A percentile compares a stretch with the other conserved stretches of the same genome.
Evolutionary conservation across 2,888 invertebrate species (phyloP).

Genomic region (Eledone cirrhosa): DNA sequence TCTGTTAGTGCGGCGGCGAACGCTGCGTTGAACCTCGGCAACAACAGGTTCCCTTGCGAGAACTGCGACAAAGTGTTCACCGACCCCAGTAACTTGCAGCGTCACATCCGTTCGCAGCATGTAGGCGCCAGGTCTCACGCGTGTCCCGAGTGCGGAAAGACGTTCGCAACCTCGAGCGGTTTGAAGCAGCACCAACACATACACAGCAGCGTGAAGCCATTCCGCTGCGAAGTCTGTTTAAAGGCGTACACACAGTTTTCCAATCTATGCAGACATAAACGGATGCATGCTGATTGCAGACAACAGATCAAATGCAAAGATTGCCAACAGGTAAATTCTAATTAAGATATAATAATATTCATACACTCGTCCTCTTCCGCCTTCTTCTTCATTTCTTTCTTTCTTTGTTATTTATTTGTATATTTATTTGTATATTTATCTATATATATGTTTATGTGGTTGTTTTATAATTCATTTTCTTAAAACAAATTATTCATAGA

Average conservation of each 20-base stretch:
- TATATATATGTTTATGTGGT: too few species aligned
- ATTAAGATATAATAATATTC: too few species aligned
- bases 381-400: too few species aligned
- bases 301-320: constrained; percentile 91
- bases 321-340: constrained; percentile 80
- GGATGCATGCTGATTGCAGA: constrained; percentile 97
- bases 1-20: not conserved
- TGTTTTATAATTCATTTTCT: too few species aligned
- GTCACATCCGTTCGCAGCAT: constrained; percentile 95
- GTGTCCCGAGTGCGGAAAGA: constrained; percentile 97
- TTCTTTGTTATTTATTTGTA: too few species aligned
- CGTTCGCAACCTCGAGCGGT: constrained; percentile 96
- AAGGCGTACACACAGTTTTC: constrained; percentile 99
- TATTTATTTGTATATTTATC: too few species aligned
- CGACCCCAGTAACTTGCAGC: constrained; percentile 94
- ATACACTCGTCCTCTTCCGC: too few species aligned
- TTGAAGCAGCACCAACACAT: constrained; percentile 99
- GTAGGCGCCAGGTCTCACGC: constrained; percentile 95
- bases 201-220: constrained; percentile 97
- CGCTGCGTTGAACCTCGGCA: constrained; percentile 33
- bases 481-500: too few species aligned
- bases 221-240: constrained; percentile 88
- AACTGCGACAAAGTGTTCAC: constrained; percentile 78
- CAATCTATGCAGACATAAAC: constrained; percentile 98
- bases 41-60: constrained; percentile 88